A percentile compares a stretch with the other conserved stretches of the same genome.
phyloP scores from a whole-genome alignment of 1,140 invertebrate species.

The Hyles vespertilio region DNA sequence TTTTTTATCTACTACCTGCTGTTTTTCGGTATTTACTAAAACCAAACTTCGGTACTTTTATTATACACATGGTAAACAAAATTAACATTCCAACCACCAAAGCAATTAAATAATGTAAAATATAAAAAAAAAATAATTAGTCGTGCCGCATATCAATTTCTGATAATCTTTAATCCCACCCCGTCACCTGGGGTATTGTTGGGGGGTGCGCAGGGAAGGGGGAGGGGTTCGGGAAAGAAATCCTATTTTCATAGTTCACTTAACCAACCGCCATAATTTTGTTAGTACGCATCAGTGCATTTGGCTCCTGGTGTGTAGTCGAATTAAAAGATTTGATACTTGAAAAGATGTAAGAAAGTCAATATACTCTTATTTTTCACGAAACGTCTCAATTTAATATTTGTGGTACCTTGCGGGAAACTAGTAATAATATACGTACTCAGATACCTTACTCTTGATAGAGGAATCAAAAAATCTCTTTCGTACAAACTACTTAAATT shows the following conservation, averaged over 20 bases:
- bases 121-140: constrained; percentile 4
- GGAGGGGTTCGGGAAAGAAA: constrained; percentile 49
- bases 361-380: too few relatives aligned
- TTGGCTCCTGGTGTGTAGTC: constrained; percentile 52
- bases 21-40: too few relatives aligned
- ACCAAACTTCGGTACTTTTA: too few relatives aligned
- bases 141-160: constrained; percentile 46
- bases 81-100: not conserved
- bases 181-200: constrained; percentile 39
- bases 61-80: not conserved
- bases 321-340: constrained; percentile 41
- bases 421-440: too few relatives aligned
- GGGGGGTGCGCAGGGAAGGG: constrained; percentile 11
- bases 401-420: too few relatives aligned
- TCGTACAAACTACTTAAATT: too few relatives aligned
- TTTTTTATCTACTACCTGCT: too few relatives aligned
- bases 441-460: too few relatives aligned
- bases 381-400: too few relatives aligned
- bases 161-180: constrained; percentile 65
- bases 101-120: not conserved
- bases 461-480: too few relatives aligned
- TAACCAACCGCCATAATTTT: constrained; percentile 66
- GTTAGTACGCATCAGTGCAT: constrained; percentile 65
- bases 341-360: constrained; percentile 7
- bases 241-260: constrained; percentile 75